Conservation (phyloP, 2,888 invertebrate species). For the Drosophila dives region DNA sequence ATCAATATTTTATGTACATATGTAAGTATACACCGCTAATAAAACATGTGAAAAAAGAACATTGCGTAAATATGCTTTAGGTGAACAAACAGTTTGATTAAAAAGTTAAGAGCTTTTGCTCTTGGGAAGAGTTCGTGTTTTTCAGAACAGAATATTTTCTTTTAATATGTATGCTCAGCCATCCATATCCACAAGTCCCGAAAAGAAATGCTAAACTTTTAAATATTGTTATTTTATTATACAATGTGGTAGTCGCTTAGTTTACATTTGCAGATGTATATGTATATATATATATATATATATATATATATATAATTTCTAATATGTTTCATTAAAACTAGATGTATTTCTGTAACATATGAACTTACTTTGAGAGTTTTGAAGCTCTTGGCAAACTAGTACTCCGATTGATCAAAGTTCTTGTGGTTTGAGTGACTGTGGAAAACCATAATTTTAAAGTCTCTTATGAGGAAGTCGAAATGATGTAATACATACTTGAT, state of each 20-base stretch:
- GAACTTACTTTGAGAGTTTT: constrained; percentile 14
- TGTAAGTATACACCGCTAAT: constrained; percentile 46
- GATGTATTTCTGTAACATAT: constrained; percentile 3
- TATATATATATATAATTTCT: neutral
- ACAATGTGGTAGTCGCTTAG: constrained; percentile 10
- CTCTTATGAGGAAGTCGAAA: neutral
- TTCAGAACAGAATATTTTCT: neutral
- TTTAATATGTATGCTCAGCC: neutral
- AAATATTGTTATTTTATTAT: constrained; percentile 14
- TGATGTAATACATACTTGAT: constrained; percentile 14
- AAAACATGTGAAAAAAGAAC: constrained; percentile 19
- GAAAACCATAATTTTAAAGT: neutral
- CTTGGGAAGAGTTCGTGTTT: too few species aligned
- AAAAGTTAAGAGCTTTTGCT: neutral
- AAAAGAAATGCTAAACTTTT: neutral
- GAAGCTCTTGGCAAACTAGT: constrained; percentile 9
- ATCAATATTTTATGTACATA: constrained; percentile 55
- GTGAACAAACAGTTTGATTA: neutral
- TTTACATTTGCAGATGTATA: constrained; percentile 10
- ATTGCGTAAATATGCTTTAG: neutral
- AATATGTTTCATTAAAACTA: neutral
- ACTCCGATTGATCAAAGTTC: constrained; percentile 1
- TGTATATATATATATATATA: constrained; percentile 6
- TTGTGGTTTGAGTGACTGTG: constrained; percentile 6
- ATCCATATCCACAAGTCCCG: neutral